These are phyloP conservation scores for Etheostoma spectabile DNA, from an alignment of 2,113 vertebrate species.

Conservation along the genomic window DNA sequence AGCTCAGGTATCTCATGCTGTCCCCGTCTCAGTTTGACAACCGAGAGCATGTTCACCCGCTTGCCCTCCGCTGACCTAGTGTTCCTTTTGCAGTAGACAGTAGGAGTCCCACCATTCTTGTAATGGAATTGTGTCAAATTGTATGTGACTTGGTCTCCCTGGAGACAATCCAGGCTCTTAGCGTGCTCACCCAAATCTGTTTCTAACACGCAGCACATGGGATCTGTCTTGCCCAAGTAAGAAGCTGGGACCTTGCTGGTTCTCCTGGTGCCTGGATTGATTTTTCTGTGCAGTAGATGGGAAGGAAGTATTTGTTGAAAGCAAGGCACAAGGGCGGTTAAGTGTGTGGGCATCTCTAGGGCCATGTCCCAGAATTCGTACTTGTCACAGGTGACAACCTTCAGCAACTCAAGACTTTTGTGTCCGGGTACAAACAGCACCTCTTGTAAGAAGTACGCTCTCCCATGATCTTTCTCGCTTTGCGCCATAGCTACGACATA, in stretches of 20 bases:
- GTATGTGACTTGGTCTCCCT: not conserved
- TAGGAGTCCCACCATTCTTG: not conserved
- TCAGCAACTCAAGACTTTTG: not conserved
- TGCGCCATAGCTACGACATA: not conserved
- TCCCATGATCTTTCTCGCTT: not conserved
- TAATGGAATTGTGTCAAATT: not conserved
- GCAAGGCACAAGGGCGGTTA: not conserved
- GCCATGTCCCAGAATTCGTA: constrained; percentile 20
- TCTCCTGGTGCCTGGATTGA: not conserved
- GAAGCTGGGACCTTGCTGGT: not conserved
- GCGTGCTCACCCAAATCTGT: not conserved
- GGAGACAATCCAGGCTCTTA: not conserved
- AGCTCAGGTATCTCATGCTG: not conserved
- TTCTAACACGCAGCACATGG: not conserved
- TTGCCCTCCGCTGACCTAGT: not conserved
- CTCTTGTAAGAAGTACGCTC: not conserved
- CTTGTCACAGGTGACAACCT: not conserved
- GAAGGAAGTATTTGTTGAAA: not conserved
- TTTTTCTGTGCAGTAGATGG: not conserved
- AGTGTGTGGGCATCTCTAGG: not conserved
- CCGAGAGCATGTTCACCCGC: not conserved
- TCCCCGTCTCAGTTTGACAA: not conserved
- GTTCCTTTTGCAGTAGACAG: not conserved
- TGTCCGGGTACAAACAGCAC: not conserved
- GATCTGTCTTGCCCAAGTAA: not conserved